A percentile compares a stretch with the other conserved stretches of the same genome.
Conservation (phyloP, 2,888 invertebrate species). For the Drosophila anomalata region DNA sequence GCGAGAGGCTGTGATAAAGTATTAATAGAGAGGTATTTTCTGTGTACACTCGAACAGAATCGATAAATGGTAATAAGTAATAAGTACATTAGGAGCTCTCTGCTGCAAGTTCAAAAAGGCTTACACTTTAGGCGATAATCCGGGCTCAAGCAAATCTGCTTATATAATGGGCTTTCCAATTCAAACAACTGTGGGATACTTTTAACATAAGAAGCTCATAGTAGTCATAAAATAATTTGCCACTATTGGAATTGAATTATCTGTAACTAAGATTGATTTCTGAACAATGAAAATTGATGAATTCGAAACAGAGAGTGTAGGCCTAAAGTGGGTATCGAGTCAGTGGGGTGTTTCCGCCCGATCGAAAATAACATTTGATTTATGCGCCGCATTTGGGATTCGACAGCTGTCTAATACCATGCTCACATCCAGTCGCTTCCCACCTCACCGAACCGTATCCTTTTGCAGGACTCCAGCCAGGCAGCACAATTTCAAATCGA, state of each 20-base stretch:
- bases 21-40: slow-evolving; percentile 22
- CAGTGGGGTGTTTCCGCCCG: slow-evolving; percentile 33
- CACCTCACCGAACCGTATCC: slow-evolving; percentile 8
- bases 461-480: slow-evolving; percentile 24
- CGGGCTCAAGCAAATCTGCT: background rate
- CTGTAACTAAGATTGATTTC: slow-evolving; percentile 19
- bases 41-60: slow-evolving; percentile 9
- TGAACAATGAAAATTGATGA: slow-evolving; percentile 27
- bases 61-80: slow-evolving; percentile 17
- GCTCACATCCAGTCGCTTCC: slow-evolving; percentile 35
- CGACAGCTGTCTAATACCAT: slow-evolving; percentile 67
- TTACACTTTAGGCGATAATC: background rate
- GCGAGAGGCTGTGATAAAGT: slow-evolving; percentile 34
- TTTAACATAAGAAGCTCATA: background rate
- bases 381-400: slow-evolving; percentile 52
- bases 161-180: background rate
- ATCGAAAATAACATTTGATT: slow-evolving; percentile 59
- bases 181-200: background rate
- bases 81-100: background rate
- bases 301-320: slow-evolving; percentile 22
- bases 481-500: slow-evolving; percentile 53
- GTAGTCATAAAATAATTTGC: slow-evolving; percentile 1
- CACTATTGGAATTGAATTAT: slow-evolving; percentile 6
- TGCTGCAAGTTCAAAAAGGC: background rate
- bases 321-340: slow-evolving; percentile 9